Conservation (phyloP, 2,888 invertebrate genomes). For the Limenitis camilla region DNA sequence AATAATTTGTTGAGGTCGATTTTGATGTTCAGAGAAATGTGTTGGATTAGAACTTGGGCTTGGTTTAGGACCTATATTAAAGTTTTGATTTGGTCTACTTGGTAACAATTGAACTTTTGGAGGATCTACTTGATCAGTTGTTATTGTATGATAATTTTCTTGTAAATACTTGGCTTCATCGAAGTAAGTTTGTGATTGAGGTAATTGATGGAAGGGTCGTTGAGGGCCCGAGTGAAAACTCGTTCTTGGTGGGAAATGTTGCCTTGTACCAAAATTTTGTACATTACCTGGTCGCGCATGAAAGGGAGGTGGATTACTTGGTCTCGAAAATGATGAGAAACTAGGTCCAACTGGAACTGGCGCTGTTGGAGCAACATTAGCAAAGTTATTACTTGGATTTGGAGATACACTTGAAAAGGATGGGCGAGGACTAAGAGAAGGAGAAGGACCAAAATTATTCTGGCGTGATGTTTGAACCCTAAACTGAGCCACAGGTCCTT, state of each 20-base stretch:
- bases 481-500: conserved; percentile 55
- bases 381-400: conserved; percentile 43
- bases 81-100: conserved; percentile 48
- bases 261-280: conserved; percentile 46
- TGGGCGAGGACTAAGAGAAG: conserved; percentile 42
- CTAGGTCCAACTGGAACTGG: conserved; percentile 48
- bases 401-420: conserved; percentile 48
- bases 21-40: conserved; percentile 54
- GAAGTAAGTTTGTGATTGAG: conserved; percentile 56
- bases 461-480: conserved; percentile 50
- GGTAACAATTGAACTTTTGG: conserved; percentile 59
- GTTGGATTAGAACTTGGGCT: conserved; percentile 48
- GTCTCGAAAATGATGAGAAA: conserved; percentile 53
- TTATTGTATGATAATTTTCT: conserved; percentile 71
- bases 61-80: conserved; percentile 46
- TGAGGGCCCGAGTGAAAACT: conserved; percentile 70
- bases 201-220: conserved; percentile 65
- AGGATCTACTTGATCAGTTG: conserved; percentile 62
- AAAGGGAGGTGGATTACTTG: conserved; percentile 46
- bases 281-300: conserved; percentile 47
- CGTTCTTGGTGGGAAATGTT: conserved; percentile 57
- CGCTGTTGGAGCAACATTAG: conserved; percentile 41
- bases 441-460: conserved; percentile 49
- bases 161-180: conserved; percentile 70
- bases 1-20: conserved; percentile 48